Percentiles rank a stretch among this genome's conserved stretches.
Conservation (phyloP, 2,113 vertebrate genomes). For the Sitta europaea region DNA sequence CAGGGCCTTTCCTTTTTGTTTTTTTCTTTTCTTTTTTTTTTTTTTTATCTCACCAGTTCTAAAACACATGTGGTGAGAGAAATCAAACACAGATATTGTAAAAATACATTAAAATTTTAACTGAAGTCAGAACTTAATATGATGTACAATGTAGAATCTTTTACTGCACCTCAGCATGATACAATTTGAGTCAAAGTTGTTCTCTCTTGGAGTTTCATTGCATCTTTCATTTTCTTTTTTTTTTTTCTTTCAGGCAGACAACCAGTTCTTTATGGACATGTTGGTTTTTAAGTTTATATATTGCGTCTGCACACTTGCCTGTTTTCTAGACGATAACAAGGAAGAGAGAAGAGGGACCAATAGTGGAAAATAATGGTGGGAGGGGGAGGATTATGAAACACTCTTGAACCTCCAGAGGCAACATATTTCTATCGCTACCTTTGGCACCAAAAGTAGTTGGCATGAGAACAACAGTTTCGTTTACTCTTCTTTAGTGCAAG, state of each 20-base stretch:
- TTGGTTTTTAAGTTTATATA: background rate
- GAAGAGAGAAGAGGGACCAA: constrained; percentile 59
- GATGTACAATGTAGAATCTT: background rate
- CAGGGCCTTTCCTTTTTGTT: background rate
- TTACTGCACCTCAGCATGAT: background rate
- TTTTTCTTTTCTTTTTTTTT: background rate
- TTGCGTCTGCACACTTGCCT: constrained; percentile 10
- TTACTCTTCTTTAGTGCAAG: constrained; percentile 54
- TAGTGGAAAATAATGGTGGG: constrained; percentile 26
- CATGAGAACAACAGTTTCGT: constrained; percentile 66
- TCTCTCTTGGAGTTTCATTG: background rate
- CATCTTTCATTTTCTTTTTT: background rate
- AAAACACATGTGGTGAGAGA: background rate
- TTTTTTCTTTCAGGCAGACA: background rate
- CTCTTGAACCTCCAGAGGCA: constrained; percentile 55
- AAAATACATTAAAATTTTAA: background rate
- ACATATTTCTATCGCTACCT: constrained; percentile 48
- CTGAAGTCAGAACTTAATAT: background rate
- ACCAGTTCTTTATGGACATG: background rate
- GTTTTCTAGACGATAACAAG: constrained; percentile 53
- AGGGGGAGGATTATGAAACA: constrained; percentile 62
- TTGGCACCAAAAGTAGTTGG: constrained; percentile 67
- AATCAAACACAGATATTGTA: background rate
- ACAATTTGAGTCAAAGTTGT: background rate
- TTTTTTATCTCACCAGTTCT: background rate